Evolutionary conservation across 2,113 vertebrate species (phyloP).

Genomic region (Morone saxatilis): DNA sequence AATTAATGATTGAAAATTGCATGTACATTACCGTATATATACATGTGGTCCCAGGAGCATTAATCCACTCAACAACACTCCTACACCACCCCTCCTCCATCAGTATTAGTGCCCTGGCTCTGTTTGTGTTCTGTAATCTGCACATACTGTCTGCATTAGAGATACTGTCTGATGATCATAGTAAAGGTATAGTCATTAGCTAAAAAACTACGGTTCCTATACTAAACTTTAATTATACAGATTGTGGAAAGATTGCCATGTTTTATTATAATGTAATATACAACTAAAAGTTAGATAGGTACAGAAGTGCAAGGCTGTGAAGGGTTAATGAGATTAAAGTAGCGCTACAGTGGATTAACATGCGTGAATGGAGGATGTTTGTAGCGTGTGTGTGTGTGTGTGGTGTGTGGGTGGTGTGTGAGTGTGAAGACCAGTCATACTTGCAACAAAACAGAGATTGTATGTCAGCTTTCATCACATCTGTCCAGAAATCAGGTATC

Average conservation of each 20-base stretch:
- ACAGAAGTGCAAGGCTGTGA: not conserved
- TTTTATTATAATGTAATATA: not conserved
- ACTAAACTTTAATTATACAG: not conserved
- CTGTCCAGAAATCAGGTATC: no score
- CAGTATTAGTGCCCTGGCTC: conserved; percentile 6
- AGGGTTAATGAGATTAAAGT: conserved; percentile 42
- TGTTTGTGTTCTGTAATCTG: conserved; percentile 24
- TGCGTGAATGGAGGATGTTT: not conserved
- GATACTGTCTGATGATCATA: not conserved
- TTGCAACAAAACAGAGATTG: not conserved
- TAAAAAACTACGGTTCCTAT: not conserved
- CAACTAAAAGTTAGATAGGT: not conserved
- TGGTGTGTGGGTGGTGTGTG: not conserved
- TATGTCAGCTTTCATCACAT: not conserved
- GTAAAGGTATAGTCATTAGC: not conserved
- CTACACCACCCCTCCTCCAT: not conserved
- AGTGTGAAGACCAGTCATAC: not conserved
- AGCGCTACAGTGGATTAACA: conserved; percentile 29
- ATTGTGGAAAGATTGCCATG: not conserved
- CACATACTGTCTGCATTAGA: not conserved
- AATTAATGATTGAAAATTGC: not conserved
- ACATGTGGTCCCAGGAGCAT: conserved; percentile 14
- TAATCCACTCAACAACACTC: conserved; percentile 30
- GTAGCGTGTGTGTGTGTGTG: not conserved
- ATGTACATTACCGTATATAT: conserved; percentile 6